phyloP scores from a whole-genome alignment of 2,888 invertebrate genomes.

The Napeogenes inachia region DNA sequence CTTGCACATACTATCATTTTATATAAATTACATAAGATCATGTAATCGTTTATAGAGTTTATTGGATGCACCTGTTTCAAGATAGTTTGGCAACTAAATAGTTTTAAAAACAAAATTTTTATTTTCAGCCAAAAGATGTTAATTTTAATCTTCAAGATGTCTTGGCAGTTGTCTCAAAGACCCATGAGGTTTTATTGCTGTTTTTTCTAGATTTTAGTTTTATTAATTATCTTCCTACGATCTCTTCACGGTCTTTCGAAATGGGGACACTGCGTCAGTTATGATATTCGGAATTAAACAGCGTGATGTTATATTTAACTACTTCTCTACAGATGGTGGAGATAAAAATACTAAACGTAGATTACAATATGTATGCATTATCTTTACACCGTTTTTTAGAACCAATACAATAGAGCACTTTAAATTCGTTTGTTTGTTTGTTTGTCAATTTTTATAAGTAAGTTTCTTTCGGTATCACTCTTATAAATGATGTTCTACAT shows the following conservation, averaged over 20 bases:
- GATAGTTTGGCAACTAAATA: conserved; percentile 67
- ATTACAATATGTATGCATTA: not conserved
- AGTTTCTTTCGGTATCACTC: too few relatives aligned
- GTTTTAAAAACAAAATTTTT: conserved; percentile 62
- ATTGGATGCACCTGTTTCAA: conserved; percentile 56
- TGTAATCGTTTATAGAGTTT: not conserved
- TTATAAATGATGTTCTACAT: too few relatives aligned
- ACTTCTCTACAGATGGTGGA: not conserved
- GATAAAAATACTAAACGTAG: not conserved
- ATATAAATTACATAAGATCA: not conserved
- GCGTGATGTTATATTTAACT: conserved; percentile 7
- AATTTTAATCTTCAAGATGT: conserved; percentile 70
- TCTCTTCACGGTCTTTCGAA: conserved; percentile 33
- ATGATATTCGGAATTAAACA: conserved; percentile 30
- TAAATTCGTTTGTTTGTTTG: too few relatives aligned
- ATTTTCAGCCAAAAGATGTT: conserved; percentile 58
- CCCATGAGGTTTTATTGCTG: conserved; percentile 60
- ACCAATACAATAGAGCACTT: too few relatives aligned
- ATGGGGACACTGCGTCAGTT: conserved; percentile 36
- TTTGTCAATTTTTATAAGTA: too few relatives aligned
- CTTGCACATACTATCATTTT: not conserved
- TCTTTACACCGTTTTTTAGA: too few relatives aligned
- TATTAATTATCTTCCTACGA: conserved; percentile 61
- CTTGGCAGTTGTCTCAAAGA: conserved; percentile 73
- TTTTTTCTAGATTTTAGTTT: conserved; percentile 55